Base-by-base conservation (phyloP, 1,140 invertebrate genomes). In the Drosophila setifemur region DNA sequence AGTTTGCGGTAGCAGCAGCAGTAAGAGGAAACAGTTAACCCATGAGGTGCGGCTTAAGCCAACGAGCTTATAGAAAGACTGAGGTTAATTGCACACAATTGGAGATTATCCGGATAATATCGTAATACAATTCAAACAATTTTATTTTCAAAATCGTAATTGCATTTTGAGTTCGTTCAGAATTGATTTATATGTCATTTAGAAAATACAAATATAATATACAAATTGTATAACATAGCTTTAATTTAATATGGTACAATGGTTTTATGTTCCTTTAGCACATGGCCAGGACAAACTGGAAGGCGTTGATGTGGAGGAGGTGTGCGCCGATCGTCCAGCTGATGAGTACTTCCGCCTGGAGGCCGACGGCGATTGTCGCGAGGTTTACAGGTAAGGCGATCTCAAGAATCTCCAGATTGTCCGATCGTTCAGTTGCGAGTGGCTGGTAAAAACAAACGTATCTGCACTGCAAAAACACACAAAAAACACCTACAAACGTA, bases 261-360 rank as follows among this genome's bases (percentile, higher is more conserved):
- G 2, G 12, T 9, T 16, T 16, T 37, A 35, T 37, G 12, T 0
- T 8, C 16, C 8, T 7, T 2, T 78, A 78, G 92, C 92, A 61
- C 89, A 90, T 55, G 77, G 94, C 67, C 94, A 96, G 14, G 89
- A 85, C 9, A 93, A 93, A 42, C 93, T 93, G 14, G 92, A 92
- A 11, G 95, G 95, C 29, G 92, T 93, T 47, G 95, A 94, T 75
- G 93, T 96, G 9, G 96, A 97, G 83, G 95, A 97, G 90, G 92
- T 97, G 9, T 98, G 96, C 89, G 94, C 95, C 61, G 95, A 95
- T 76, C 93, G 96, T 79, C 95, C 96, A 2, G 95, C 95, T 14
- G 96, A 97, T 79, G 96, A 98, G 90, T 97, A 97, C 91, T 97
- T 97, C 93, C 93, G 96, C 52, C 91, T 97, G 74, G 94, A 94